These are phyloP conservation scores for Mesocentrotus franciscanus DNA, from an alignment of 53 echinoderm and acorn worm genomes.

Conservation along the genomic window DNA sequence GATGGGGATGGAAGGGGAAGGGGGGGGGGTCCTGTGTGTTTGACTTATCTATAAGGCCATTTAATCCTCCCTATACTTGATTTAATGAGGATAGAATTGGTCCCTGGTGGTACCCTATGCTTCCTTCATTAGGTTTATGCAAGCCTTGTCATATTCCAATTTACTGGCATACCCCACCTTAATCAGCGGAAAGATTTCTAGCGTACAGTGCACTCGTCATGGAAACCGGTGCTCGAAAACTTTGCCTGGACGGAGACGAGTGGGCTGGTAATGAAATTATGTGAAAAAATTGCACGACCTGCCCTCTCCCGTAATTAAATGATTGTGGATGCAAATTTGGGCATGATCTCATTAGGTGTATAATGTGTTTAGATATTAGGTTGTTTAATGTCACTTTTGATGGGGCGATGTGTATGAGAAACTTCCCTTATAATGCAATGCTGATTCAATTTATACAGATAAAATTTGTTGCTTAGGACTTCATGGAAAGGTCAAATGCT, in stretches of 20 bases:
- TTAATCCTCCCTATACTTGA: not conserved
- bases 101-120: not conserved
- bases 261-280: slow-evolving; percentile 53
- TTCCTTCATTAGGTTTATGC: not conserved
- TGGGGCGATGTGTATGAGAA: slow-evolving; percentile 2
- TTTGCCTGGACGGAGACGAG: not conserved
- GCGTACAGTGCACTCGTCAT: not conserved
- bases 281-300: slow-evolving; percentile 39
- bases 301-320: slow-evolving; percentile 29
- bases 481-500: not conserved
- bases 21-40: not conserved
- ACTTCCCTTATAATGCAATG: not conserved
- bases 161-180: not conserved
- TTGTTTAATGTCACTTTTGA: slow-evolving; percentile 46
- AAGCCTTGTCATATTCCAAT: slow-evolving; percentile 7
- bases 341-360: slow-evolving; percentile 44
- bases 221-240: not conserved
- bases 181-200: not conserved
- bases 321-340: slow-evolving; percentile 35
- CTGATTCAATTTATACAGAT: slow-evolving; percentile 33
- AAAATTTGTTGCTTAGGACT: slow-evolving; percentile 27
- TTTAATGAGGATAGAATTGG: slow-evolving; percentile 2
- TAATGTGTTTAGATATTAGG: slow-evolving; percentile 49
- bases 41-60: not conserved
- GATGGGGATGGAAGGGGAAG: not conserved